phyloP scores from a whole-genome alignment of 2,888 invertebrate species.

The Acronicta aceris region DNA sequence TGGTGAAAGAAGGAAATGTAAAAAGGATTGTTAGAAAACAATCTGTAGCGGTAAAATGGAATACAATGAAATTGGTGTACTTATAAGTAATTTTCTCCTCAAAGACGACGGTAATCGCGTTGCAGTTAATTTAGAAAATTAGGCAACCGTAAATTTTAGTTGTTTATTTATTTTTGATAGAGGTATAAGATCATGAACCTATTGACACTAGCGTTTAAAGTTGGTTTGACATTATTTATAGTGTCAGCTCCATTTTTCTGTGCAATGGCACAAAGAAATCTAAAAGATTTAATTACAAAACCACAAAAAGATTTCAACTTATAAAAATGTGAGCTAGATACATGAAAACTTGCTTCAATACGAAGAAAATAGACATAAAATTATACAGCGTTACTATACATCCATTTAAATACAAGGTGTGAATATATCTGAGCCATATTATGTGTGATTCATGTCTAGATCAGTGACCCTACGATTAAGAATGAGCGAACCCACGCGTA shows the following conservation, averaged over 20 bases:
- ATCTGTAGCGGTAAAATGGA: constrained; percentile 22
- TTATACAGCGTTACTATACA: constrained; percentile 22
- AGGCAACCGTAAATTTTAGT: background rate
- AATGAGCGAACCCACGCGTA: constrained; percentile 47
- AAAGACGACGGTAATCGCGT: background rate
- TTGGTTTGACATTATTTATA: too few species aligned
- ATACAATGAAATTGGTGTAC: constrained; percentile 37
- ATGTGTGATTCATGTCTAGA: constrained; percentile 47
- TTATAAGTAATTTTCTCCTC: constrained; percentile 7
- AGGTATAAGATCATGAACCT: too few species aligned
- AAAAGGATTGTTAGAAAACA: constrained; percentile 8
- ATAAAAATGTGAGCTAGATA: background rate
- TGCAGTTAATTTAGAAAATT: constrained; percentile 1
- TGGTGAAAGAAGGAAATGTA: constrained; percentile 31
- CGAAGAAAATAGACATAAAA: constrained; percentile 13
- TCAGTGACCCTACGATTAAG: constrained; percentile 50
- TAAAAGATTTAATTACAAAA: too few species aligned
- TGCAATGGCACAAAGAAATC: too few species aligned
- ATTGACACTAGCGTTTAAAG: too few species aligned
- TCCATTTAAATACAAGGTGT: constrained; percentile 35
- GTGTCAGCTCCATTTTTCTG: too few species aligned
- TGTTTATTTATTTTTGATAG: too few species aligned
- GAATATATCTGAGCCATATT: constrained; percentile 30
- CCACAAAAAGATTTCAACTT: background rate
- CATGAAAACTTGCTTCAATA: background rate